These are phyloP conservation scores for Mola mola DNA, from an alignment of 2,113 vertebrate species.

Conservation along the genomic window DNA sequence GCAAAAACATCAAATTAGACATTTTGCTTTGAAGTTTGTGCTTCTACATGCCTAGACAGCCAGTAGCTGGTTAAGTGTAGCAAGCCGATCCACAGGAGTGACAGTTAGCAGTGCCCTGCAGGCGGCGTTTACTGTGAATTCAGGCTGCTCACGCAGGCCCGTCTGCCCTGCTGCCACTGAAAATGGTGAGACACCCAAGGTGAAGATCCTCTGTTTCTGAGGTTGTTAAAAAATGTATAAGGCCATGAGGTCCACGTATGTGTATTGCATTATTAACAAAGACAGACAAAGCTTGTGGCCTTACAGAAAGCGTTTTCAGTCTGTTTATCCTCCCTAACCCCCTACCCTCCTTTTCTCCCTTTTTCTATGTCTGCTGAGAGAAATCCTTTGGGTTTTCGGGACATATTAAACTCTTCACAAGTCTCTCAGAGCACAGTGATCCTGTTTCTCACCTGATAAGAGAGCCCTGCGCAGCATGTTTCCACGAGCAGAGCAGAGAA, in stretches of 20 bases:
- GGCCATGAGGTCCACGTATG: conserved; percentile 59
- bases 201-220: conserved; percentile 66
- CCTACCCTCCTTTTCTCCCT: neutral
- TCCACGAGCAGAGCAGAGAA: conserved; percentile 27
- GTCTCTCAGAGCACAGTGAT: conserved; percentile 17
- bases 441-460: conserved; percentile 6
- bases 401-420: conserved; percentile 37
- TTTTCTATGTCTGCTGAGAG: conserved; percentile 8
- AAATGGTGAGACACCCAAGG: conserved; percentile 52
- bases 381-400: conserved; percentile 44
- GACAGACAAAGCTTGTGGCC: conserved; percentile 38
- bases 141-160: conserved; percentile 18
- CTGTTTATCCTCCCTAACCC: conserved; percentile 17
- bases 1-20: neutral
- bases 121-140: conserved; percentile 42
- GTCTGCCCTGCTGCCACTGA: conserved; percentile 36
- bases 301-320: conserved; percentile 35
- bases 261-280: conserved; percentile 76
- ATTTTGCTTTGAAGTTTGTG: neutral
- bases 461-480: conserved; percentile 25
- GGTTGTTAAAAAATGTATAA: conserved; percentile 77
- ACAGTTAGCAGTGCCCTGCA: conserved; percentile 22
- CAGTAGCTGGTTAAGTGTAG: neutral
- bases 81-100: conserved; percentile 20
- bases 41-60: neutral